Percentiles rank a stretch among this genome's conserved stretches.
phyloP scores from a whole-genome alignment of 2,113 vertebrate species.

The Galbula dea region DNA sequence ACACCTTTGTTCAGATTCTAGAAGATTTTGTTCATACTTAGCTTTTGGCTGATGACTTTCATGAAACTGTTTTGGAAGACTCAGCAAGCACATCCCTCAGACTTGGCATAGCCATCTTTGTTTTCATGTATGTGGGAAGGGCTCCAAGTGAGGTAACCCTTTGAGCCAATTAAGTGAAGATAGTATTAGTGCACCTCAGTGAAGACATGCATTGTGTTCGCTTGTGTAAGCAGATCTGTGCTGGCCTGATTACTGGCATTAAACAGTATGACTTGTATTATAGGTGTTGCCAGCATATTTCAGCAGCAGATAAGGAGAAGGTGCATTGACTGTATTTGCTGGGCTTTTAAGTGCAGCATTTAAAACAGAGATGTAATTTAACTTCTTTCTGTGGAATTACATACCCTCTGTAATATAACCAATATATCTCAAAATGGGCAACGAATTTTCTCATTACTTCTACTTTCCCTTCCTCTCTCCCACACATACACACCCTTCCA shows the following conservation, averaged over 20 bases:
- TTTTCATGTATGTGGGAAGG: not conserved
- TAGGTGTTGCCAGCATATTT: not conserved
- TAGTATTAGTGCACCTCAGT: not conserved
- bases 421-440: not conserved
- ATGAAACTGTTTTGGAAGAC: not conserved
- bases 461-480: not conserved
- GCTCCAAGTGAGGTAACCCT: not conserved
- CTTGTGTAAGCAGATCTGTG: not conserved
- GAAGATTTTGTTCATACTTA: not conserved
- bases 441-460: not conserved
- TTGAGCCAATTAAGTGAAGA: constrained; percentile 34
- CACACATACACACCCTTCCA: not conserved
- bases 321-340: not conserved
- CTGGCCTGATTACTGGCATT: not conserved
- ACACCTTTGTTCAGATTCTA: not conserved
- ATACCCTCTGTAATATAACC: not conserved
- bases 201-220: not conserved
- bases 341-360: not conserved
- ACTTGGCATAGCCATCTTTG: not conserved
- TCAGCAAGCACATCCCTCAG: not conserved
- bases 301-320: not conserved
- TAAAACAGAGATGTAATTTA: not conserved
- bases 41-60: not conserved
- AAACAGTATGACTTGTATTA: not conserved
- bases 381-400: fast-evolving